phyloP scores from a whole-genome alignment of 37 sponge, comb jelly and placozoan species.

The Agelas oroides region DNA sequence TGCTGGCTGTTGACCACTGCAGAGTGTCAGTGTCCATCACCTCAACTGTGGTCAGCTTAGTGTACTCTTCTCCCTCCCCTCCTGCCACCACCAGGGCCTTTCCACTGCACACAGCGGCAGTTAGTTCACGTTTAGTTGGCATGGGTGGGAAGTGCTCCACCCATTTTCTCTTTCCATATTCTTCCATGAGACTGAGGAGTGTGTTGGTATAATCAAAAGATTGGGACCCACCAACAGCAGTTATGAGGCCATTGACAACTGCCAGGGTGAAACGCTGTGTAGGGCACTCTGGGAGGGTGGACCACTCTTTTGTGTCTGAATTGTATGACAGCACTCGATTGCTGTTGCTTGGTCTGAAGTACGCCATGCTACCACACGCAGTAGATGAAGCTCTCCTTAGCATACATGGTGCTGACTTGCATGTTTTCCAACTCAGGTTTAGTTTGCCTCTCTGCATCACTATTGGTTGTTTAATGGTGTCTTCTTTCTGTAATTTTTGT shows the following conservation, averaged over 20 bases:
- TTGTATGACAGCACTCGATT: background rate
- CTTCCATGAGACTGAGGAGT: background rate
- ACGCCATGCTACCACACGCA: background rate
- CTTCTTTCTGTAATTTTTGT: no score
- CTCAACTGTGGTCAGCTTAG: constrained; percentile 11
- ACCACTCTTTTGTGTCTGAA: background rate
- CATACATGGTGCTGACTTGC: background rate
- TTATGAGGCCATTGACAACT: constrained; percentile 2
- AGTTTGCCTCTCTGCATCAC: no score
- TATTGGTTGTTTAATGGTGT: no score
- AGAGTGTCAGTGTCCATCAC: background rate
- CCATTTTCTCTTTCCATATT: background rate
- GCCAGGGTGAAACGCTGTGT: background rate
- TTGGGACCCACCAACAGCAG: background rate
- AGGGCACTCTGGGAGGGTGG: background rate
- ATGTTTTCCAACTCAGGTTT: background rate
- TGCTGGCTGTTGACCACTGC: constrained; percentile 15
- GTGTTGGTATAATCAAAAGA: background rate
- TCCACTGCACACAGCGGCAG: background rate
- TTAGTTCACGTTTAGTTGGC: constrained; percentile 13
- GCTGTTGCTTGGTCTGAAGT: background rate
- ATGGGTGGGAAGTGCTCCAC: constrained; percentile 1
- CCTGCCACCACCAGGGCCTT: constrained; percentile 34
- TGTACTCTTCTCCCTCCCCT: background rate
- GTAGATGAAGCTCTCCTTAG: background rate